These are phyloP conservation scores for Asobara japonica DNA, from an alignment of 1,140 invertebrate genomes.

Conservation along the genomic window DNA sequence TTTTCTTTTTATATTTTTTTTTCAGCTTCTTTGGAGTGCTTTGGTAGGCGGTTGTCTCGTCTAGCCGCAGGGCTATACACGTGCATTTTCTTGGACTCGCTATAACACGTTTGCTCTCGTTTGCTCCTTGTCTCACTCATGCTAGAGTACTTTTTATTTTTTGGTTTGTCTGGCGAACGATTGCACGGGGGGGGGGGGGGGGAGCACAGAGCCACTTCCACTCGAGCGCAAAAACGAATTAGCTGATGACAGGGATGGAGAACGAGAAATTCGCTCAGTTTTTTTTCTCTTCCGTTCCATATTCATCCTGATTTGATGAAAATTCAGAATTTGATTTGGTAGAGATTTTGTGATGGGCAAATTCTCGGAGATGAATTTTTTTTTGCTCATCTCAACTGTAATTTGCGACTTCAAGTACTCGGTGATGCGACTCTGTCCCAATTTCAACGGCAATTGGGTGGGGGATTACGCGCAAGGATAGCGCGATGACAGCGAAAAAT, in stretches of 20 bases:
- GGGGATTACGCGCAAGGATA: not conserved
- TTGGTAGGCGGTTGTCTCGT: conserved; percentile 36
- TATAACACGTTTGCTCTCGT: not conserved
- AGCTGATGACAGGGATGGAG: conserved; percentile 5
- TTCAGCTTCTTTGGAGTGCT: conserved; percentile 39
- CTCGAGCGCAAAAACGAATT: not conserved
- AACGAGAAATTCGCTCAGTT: not conserved
- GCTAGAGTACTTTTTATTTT: conserved; percentile 9
- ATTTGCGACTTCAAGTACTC: conserved; percentile 11
- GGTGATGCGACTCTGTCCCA: conserved; percentile 23
- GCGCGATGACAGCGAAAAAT: not conserved
- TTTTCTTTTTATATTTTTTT: too few relatives aligned
- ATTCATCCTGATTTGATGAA: not conserved
- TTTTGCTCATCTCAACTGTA: conserved; percentile 29
- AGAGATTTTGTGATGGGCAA: conserved; percentile 30
- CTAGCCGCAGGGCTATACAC: conserved; percentile 16
- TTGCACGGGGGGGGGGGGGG: not conserved
- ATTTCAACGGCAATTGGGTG: not conserved
- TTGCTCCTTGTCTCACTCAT: conserved; percentile 13
- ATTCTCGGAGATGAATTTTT: conserved; percentile 38
- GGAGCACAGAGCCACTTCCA: not conserved
- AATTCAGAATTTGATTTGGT: conserved; percentile 20
- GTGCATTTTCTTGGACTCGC: conserved; percentile 13
- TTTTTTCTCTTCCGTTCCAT: not conserved
- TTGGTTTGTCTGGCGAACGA: conserved; percentile 18